Percentiles rank a stretch among this genome's conserved stretches.
Conservation (phyloP, 1,140 invertebrate species). For the Anastatus disparis region DNA sequence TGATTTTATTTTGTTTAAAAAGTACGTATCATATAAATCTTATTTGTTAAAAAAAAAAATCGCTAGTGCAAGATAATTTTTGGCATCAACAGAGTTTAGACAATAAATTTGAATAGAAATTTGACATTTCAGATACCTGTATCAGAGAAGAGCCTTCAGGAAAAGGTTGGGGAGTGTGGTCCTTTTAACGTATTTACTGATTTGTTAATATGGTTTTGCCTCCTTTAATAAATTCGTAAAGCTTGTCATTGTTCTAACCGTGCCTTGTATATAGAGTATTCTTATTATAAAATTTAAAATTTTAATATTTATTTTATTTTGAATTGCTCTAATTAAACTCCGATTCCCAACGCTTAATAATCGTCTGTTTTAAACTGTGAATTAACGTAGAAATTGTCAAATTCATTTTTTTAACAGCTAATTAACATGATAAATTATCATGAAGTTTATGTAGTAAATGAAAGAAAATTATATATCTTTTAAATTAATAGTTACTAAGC, state of each 20-base stretch:
- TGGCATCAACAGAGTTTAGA: conserved; percentile 27
- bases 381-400: too few relatives aligned
- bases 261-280: conserved; percentile 40
- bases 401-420: too few relatives aligned
- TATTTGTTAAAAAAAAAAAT: conserved; percentile 1
- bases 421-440: too few relatives aligned
- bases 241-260: conserved; percentile 63
- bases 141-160: conserved; percentile 65
- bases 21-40: not conserved
- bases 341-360: too few relatives aligned
- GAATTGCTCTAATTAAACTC: too few relatives aligned
- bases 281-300: conserved; percentile 13
- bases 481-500: too few relatives aligned
- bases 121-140: conserved; percentile 67
- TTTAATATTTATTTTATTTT: too few relatives aligned
- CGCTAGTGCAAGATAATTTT: conserved; percentile 31
- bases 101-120: conserved; percentile 60
- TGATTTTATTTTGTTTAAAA: not conserved
- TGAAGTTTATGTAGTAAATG: too few relatives aligned
- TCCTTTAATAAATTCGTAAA: conserved; percentile 61
- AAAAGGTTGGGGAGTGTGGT: conserved; percentile 66
- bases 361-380: too few relatives aligned
- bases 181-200: conserved; percentile 64
- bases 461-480: too few relatives aligned
- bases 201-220: conserved; percentile 62